Base-by-base conservation (phyloP, 2,113 vertebrate species). In the Epinephelus cyanopodus region DNA sequence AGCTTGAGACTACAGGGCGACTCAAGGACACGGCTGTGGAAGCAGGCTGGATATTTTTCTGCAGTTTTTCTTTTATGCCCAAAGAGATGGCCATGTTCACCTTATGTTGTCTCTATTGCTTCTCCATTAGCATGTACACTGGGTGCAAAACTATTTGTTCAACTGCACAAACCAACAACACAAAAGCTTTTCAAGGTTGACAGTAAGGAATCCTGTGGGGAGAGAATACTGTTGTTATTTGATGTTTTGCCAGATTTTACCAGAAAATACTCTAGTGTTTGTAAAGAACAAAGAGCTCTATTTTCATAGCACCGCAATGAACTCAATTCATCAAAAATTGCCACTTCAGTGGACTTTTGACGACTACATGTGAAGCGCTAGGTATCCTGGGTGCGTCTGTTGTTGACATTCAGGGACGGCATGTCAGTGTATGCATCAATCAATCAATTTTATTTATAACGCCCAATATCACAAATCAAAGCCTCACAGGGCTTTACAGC, bases 11-110 rank as follows among this genome's bases (percentile, higher is more conserved):
- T 63, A 39, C 70, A 79, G 85, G 87, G 76, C 23, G 21, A 80
- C 86, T 91, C 77, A 79, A 90, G 86, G 91, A 90, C 89, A 78
- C 47, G 69, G 47, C 53, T 73, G 67, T 74, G 68, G 75, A 42
- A 67, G 66, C 53, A 58, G 48, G 21, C 67, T 54, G 18, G 27
- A 81, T 61, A 69, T 29, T 54, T 54, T 65, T 74, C 12, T 60
- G 48, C 48, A 18, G 67, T 63, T 77, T 75, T 62, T 53, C 56
- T 68, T 64, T 76, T 17, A 85, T 56, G 29, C 69, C 62, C n/a
- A 77, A 71, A 48, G 42, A 62, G 56, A 70, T 84, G 21, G 37
- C 29, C 14, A 33, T 6, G 48, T 27, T 69, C 27, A 25, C 25
- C 70, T 58, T 53, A 47, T 66, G 64, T 29, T 62, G 58, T 9